Evolutionary conservation across 1,140 invertebrate genomes (phyloP), one percentile per base, ranked within the genome.

Genomic region (Lordiphosa clarofinis): DNA sequence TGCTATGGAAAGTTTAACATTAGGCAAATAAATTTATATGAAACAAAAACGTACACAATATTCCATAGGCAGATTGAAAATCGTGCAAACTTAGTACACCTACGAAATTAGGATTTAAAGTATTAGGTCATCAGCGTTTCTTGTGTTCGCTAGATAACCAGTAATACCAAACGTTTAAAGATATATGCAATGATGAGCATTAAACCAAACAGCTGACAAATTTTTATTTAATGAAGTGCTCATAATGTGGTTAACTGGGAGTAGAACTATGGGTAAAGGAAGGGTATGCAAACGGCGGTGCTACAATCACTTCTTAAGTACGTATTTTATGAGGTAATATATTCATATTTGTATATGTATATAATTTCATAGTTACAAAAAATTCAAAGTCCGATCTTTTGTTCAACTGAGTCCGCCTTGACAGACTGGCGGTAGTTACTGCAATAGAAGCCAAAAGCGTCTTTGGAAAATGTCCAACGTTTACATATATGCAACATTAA

Each of bases 261-360:
- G 21, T 24, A 24, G 21, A 24, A 24, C 21, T 4, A 24, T 24
- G 21, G 21, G 21, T 24, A 24, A 7, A 3, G 4, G 13, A 39
- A 64, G 5, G 13, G 31, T 53, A 46, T 48, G 37, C 31, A 56
- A 38, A 28, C 38, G 37, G 28, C 42, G 15, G 21, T 55, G 46
- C 49, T 60, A 53, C 54, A 58, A 56, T 68, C 60, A 49, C 58
- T 47, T 59, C 48, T 78, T 76, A 76, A 76, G 74, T 78, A 78
- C 73, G 53, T 60, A 57, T 44, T 69, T 57, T 40, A 69, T 56
- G 63, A 78, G 69, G 74, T 73, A 73, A 74, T 62, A 61, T 38
- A 54, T 50, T 39, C 37, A 53, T 55, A 35, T 43, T 50, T 52
- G 37, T 55, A 35, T 56, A 52, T 59, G 13, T 56, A 56, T 55